Percentiles rank a stretch among this genome's conserved stretches.
phyloP scores from a whole-genome alignment of 2,113 vertebrate species.

The human region GRCh38 chr1:151720501-151721000 shows the following conservation, averaged over 20 bases:
- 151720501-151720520: neutral
- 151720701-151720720: neutral
- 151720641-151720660: neutral
- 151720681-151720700: neutral
- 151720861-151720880: neutral
- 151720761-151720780: slow-evolving; percentile 10
- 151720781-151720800: slow-evolving; percentile 3
- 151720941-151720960: neutral
- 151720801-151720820: slow-evolving; percentile 21
- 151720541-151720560: slow-evolving; percentile 4
- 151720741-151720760: neutral
- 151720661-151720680: neutral
- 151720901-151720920: slow-evolving; percentile 34
- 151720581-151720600: neutral
- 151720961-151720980: neutral
- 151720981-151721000: neutral
- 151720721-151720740: neutral
- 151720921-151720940: neutral
- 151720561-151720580: neutral
- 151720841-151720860: slow-evolving; percentile 16
- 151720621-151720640: neutral
- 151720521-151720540: neutral
- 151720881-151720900: neutral
- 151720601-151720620: neutral
- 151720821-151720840: slow-evolving; percentile 42